A percentile compares a stretch with the other conserved stretches of the same genome.
phyloP scores from a whole-genome alignment of 2,113 vertebrate genomes.

The Kryptolebias marmoratus region DNA sequence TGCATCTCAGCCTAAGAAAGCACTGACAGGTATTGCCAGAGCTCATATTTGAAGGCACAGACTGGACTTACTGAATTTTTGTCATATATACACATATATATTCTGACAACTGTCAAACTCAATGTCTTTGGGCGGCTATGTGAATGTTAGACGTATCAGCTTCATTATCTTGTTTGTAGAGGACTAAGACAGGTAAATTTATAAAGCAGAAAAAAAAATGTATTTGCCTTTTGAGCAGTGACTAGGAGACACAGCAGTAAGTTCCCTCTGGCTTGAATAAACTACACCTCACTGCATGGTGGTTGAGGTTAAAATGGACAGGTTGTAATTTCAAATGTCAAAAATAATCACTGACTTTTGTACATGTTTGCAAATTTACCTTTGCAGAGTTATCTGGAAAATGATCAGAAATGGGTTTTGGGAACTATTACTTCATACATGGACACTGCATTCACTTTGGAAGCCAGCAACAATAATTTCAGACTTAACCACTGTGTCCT shows the following conservation, averaged over 20 bases:
- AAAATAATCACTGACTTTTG: not conserved
- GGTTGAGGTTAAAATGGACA: too few species aligned
- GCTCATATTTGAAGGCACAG: too few species aligned
- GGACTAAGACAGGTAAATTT: too few species aligned
- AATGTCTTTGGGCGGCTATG: too few species aligned
- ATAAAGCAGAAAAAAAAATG: not conserved
- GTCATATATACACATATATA: too few species aligned
- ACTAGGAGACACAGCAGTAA: constrained; percentile 45
- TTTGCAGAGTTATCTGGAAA: not conserved
- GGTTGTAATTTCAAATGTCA: constrained; percentile 10
- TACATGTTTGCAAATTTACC: not conserved
- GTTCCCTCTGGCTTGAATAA: constrained; percentile 40
- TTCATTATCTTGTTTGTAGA: too few species aligned
- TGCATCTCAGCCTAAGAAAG: too few species aligned
- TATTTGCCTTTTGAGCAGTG: constrained; percentile 37
- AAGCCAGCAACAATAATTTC: constrained; percentile 19
- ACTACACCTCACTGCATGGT: not conserved
- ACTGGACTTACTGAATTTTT: too few species aligned
- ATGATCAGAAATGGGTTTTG: not conserved
- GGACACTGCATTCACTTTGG: constrained; percentile 4
- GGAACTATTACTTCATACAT: constrained; percentile 3
- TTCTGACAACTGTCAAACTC: too few species aligned
- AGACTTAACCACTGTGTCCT: constrained; percentile 21
- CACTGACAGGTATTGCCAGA: too few species aligned
- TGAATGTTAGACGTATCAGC: too few species aligned